Conservation (phyloP, 2,888 invertebrate genomes). For the Oligia latruncula region DNA sequence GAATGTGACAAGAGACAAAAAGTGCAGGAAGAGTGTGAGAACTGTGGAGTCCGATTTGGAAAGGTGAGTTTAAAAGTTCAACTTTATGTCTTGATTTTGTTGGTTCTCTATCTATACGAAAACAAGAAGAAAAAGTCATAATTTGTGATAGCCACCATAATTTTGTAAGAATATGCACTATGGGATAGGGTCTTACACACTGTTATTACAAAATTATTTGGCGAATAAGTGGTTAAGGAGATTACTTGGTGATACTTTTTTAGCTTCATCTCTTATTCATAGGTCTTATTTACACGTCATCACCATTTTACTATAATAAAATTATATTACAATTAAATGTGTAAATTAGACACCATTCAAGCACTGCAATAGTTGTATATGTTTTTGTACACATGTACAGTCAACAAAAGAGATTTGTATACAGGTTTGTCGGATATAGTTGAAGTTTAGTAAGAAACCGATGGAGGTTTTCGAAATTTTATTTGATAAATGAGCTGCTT, state of each 20-base stretch:
- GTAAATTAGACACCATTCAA: background rate
- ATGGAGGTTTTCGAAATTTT: too few species aligned
- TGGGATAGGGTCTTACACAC: too few species aligned
- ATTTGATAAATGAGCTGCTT: too few species aligned
- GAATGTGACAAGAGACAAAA: constrained; percentile 95
- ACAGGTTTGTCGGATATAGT: too few species aligned
- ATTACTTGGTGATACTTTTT: too few species aligned
- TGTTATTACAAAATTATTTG: too few species aligned
- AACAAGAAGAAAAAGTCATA: background rate
- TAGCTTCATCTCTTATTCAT: background rate
- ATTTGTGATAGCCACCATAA: too few species aligned
- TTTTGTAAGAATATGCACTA: too few species aligned
- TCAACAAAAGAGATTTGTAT: too few species aligned
- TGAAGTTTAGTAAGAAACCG: too few species aligned
- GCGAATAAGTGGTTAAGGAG: too few species aligned
- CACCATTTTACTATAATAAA: background rate
- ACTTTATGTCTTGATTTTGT: background rate
- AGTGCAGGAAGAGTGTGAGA: constrained; percentile 94
- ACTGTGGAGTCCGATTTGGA: constrained; percentile 94
- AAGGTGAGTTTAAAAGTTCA: constrained; percentile 88
- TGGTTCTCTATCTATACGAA: background rate
- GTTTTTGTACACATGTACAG: too few species aligned
- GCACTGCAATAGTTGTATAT: background rate
- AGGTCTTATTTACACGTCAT: background rate
- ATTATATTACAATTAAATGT: background rate